Conservation (phyloP, 2,888 invertebrate genomes). For the Caenorhabditis wallacei region DNA sequence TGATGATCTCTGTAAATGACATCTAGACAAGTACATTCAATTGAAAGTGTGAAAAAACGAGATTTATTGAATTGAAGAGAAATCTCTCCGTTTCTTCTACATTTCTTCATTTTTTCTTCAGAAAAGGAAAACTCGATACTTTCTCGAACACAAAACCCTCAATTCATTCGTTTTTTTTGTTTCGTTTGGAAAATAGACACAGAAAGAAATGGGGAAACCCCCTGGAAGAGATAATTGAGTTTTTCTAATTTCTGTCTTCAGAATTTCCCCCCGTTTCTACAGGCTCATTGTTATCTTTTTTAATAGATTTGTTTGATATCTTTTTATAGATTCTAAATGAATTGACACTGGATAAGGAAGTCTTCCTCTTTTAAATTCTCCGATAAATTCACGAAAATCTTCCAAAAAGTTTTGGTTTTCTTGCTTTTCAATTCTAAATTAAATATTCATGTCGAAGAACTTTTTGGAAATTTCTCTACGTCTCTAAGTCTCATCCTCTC, state of each 20-base stretch:
- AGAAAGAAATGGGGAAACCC: slow-evolving; percentile 3
- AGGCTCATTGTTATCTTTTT: too few relatives aligned
- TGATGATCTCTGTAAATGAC: slow-evolving; percentile 9
- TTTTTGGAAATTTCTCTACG: slow-evolving; percentile 11
- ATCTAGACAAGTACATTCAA: slow-evolving; percentile 19
- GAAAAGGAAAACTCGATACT: not conserved
- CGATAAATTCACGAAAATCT: not conserved
- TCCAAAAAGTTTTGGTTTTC: slow-evolving; percentile 1
- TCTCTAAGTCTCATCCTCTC: not conserved
- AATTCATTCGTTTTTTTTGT: slow-evolving; percentile 1
- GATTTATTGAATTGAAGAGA: slow-evolving; percentile 12
- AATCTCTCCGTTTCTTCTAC: not conserved
- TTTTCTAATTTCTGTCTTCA: not conserved
- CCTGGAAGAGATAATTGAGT: slow-evolving; percentile 35
- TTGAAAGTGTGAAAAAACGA: slow-evolving; percentile 22
- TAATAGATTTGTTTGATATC: too few relatives aligned
- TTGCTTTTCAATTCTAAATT: slow-evolving; percentile 20
- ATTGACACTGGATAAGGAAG: not conserved
- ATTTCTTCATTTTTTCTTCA: not conserved
- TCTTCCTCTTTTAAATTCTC: not conserved
- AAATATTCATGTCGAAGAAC: slow-evolving; percentile 28
- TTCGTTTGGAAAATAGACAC: slow-evolving; percentile 10
- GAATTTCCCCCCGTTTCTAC: not conserved
- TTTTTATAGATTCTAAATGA: not conserved
- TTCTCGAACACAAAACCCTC: slow-evolving; percentile 21